These are phyloP conservation scores for Halcyon smyrnensis DNA, from an alignment of 2,797 vertebrate genomes.

Conservation along the genomic window DNA sequence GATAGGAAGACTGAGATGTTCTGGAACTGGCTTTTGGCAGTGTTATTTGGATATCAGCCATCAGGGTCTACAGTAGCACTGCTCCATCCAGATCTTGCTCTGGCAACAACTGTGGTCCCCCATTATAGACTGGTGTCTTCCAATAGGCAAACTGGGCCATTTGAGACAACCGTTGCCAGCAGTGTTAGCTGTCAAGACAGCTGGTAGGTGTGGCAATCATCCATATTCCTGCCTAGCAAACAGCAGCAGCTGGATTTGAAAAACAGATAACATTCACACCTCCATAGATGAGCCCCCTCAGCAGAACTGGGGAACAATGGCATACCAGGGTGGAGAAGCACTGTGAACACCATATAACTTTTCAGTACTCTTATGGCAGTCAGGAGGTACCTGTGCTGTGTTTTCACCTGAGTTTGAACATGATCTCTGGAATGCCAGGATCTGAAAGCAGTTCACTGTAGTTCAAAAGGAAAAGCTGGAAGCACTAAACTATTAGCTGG, in stretches of 20 bases:
- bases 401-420: slow-evolving; percentile 13
- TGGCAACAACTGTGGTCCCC: neutral
- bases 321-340: neutral
- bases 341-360: accelerated
- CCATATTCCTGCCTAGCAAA: neutral
- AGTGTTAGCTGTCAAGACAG: neutral
- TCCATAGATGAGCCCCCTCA: accelerated
- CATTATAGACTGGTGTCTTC: neutral
- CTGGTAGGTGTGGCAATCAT: neutral
- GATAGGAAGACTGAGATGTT: neutral
- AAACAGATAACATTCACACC: neutral
- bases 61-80: neutral
- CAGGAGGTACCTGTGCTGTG: neutral
- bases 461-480: neutral
- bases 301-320: neutral
- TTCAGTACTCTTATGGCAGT: neutral
- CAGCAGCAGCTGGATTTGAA: neutral
- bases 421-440: neutral
- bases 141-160: neutral
- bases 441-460: neutral
- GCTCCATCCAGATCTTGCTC: neutral
- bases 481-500: neutral
- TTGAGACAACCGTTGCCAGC: neutral
- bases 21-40: neutral
- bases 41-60: neutral